Evolutionary conservation across 2,888 invertebrate species (phyloP).

Genomic region (Teleiodes luculella): DNA sequence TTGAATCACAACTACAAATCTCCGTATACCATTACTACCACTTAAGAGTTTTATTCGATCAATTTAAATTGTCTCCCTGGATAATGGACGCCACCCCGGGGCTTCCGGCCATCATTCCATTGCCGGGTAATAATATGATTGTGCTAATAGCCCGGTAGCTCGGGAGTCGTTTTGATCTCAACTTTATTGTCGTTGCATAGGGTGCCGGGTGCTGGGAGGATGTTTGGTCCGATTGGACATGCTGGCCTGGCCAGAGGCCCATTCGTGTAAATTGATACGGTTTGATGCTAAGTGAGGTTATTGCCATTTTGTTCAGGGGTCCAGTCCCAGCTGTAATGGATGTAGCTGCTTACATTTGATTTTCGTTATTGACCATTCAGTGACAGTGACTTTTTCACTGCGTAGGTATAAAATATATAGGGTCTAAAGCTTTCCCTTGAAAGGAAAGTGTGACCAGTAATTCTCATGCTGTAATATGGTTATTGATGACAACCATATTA

Average conservation of each 20-base stretch:
- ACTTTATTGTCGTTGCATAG: background rate
- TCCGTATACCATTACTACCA: constrained; percentile 21
- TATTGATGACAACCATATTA: no score
- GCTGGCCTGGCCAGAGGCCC: constrained; percentile 34
- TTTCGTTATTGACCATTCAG: no score
- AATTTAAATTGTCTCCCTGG: constrained; percentile 55
- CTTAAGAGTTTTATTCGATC: constrained; percentile 26
- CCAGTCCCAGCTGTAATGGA: background rate
- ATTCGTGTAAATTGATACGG: constrained; percentile 38
- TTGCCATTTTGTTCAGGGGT: background rate
- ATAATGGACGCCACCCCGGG: constrained; percentile 62
- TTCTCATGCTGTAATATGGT: no score
- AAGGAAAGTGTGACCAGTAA: no score
- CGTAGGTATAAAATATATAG: no score
- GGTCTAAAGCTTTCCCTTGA: no score
- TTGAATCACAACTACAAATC: constrained; percentile 7
- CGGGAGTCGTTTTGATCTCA: background rate
- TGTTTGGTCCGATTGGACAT: constrained; percentile 30
- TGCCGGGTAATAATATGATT: constrained; percentile 35
- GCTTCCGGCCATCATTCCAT: constrained; percentile 71
- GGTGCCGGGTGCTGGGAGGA: background rate
- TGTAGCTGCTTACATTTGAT: no score
- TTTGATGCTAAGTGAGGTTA: constrained; percentile 6
- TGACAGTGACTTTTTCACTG: no score
- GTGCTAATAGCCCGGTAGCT: background rate